These are phyloP conservation scores for Scaptomyza hsui DNA, from an alignment of 1,140 invertebrate species.

Conservation along the genomic window DNA sequence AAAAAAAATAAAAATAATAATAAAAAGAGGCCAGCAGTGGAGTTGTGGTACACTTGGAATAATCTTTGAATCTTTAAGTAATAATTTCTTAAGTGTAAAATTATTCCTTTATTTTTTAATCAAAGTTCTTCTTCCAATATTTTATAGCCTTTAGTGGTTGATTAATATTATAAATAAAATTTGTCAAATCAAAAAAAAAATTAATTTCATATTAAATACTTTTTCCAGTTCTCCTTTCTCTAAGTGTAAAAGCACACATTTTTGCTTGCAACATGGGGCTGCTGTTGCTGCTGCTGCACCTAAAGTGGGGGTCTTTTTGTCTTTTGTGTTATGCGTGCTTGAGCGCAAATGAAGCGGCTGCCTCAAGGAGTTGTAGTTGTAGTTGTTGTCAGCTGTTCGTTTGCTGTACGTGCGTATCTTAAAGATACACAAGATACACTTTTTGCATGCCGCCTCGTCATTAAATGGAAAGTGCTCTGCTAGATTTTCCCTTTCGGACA, in stretches of 20 bases:
- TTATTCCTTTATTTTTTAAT: no score
- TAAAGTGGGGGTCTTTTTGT: slow-evolving; percentile 52
- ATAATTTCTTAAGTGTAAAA: no score
- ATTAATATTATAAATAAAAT: no score
- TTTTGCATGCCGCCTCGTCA: slow-evolving; percentile 50
- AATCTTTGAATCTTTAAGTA: no score
- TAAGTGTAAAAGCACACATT: no score
- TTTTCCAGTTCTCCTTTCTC: no score
- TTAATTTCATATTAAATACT: no score
- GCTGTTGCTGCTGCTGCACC: slow-evolving; percentile 12
- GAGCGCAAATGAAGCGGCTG: slow-evolving; percentile 75
- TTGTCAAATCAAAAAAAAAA: no score
- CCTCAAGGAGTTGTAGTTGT: slow-evolving; percentile 25
- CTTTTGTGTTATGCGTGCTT: slow-evolving; percentile 79
- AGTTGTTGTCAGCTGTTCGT: slow-evolving; percentile 61
- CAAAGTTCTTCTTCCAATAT: no score
- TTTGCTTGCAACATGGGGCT: slow-evolving; percentile 49
- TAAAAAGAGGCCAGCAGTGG: slow-evolving; percentile 70
- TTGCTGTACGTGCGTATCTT: slow-evolving; percentile 66
- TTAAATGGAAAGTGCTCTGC: slow-evolving; percentile 72
- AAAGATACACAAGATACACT: slow-evolving; percentile 61
- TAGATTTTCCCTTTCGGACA: slow-evolving; percentile 65
- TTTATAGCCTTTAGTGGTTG: no score
- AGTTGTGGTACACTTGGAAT: slow-evolving; percentile 44
- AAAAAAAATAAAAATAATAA: slow-evolving; percentile 2